Conservation (phyloP, 2,113 vertebrate species). For the Pipa parva region DNA sequence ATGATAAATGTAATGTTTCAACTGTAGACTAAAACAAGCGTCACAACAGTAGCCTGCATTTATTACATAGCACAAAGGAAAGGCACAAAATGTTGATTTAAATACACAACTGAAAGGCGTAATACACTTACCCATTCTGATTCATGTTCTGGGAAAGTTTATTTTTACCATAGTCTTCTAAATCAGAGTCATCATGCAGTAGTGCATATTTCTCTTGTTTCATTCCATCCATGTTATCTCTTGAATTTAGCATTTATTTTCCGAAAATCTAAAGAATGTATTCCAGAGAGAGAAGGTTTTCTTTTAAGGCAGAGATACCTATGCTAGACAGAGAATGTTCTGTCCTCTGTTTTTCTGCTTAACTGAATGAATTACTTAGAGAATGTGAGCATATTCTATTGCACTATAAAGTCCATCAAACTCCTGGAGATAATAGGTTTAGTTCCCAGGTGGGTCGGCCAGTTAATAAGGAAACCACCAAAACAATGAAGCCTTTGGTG, state of each 20-base stretch:
- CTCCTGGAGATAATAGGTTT: background rate
- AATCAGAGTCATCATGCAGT: conserved; percentile 39
- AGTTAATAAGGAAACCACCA: background rate
- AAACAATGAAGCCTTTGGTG: conserved; percentile 19
- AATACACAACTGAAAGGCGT: too few relatives aligned
- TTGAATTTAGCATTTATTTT: background rate
- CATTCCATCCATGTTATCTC: conserved; percentile 18
- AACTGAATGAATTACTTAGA: background rate
- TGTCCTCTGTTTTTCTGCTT: background rate
- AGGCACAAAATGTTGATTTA: too few relatives aligned
- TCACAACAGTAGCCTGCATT: too few relatives aligned
- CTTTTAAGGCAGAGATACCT: background rate
- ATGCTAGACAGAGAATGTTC: conserved; percentile 9
- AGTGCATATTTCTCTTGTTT: conserved; percentile 43
- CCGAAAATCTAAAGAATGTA: background rate
- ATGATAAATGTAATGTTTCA: too few relatives aligned
- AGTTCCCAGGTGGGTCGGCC: conserved; percentile 14
- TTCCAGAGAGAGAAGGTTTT: background rate
- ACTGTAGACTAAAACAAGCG: too few relatives aligned
- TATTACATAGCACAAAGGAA: too few relatives aligned
- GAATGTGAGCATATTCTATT: background rate
- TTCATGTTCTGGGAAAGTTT: conserved; percentile 13
- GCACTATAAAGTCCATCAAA: background rate
- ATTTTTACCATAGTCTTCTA: conserved; percentile 41
- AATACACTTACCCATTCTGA: conserved; percentile 34